These are phyloP conservation scores for Liasis olivaceus DNA, from an alignment of 2,797 vertebrate genomes.

Conservation along the genomic window DNA sequence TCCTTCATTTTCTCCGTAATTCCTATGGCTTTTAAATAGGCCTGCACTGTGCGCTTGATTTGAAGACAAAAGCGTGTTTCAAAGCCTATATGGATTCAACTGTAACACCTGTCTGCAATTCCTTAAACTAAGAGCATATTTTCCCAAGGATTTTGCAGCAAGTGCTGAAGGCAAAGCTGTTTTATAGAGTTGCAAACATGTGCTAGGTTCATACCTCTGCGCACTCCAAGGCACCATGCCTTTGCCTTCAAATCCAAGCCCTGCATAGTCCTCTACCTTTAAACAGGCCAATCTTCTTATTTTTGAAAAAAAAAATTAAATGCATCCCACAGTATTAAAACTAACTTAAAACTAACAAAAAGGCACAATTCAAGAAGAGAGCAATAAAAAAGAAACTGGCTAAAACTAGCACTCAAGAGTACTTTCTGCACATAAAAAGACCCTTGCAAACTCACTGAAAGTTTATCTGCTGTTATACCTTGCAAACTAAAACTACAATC, in stretches of 20 bases:
- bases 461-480: conserved; percentile 24
- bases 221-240: not conserved
- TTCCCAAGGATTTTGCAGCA: not conserved
- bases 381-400: not conserved
- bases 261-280: not conserved
- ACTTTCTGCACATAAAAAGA: not conserved
- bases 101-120: not conserved
- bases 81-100: not conserved
- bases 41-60: not conserved
- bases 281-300: not conserved
- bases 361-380: not conserved
- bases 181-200: not conserved
- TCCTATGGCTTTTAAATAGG: not conserved
- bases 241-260: not conserved
- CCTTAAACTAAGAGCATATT: not conserved
- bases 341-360: not conserved
- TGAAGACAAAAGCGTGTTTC: not conserved
- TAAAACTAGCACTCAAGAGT: not conserved
- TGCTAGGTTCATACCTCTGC: not conserved
- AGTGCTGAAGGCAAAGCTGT: not conserved
- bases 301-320: not conserved
- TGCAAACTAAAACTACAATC: conserved; percentile 35
- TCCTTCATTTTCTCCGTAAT: not conserved
- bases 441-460: not conserved
- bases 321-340: not conserved